Percentiles rank a stretch among this genome's conserved stretches.
Evolutionary conservation across 2,113 vertebrate species (phyloP).

Genomic region (Spea bombifrons): DNA sequence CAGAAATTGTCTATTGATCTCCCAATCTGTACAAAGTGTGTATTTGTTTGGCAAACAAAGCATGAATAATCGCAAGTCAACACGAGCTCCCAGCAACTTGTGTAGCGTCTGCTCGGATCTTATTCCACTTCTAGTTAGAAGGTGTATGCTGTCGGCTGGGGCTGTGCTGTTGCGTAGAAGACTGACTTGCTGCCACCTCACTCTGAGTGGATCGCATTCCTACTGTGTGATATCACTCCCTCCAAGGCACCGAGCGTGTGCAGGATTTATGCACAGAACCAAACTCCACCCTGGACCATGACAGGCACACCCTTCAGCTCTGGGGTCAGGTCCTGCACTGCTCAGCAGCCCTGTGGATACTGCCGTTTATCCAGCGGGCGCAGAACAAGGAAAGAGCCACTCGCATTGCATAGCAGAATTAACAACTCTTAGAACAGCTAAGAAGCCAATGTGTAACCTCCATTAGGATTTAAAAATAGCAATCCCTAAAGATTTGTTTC

Average conservation of each 20-base stretch:
- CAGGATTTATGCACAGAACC: conserved; percentile 34
- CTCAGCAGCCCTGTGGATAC: neutral
- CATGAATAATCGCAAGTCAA: neutral
- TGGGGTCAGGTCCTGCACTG: conserved; percentile 1
- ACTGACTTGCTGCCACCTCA: conserved; percentile 15
- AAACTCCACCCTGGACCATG: conserved; percentile 35
- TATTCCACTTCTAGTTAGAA: neutral
- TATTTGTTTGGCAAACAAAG: neutral
- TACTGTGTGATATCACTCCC: conserved; percentile 35
- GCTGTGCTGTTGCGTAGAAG: conserved; percentile 9
- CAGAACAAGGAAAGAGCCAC: too few relatives aligned
- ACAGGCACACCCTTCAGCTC: conserved; percentile 22
- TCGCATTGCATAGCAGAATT: too few relatives aligned
- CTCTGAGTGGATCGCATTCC: conserved; percentile 30
- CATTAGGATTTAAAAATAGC: too few relatives aligned
- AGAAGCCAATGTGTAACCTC: too few relatives aligned
- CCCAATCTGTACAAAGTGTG: too few relatives aligned
- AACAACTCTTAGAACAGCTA: too few relatives aligned
- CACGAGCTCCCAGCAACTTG: neutral
- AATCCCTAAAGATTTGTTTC: too few relatives aligned
- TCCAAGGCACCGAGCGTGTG: conserved; percentile 27
- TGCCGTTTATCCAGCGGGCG: neutral
- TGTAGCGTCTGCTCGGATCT: neutral
- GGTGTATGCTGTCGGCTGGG: neutral
- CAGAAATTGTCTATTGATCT: neutral